Conservation (phyloP, 1,140 invertebrate species). For the Hylyphantes graminicola region DNA sequence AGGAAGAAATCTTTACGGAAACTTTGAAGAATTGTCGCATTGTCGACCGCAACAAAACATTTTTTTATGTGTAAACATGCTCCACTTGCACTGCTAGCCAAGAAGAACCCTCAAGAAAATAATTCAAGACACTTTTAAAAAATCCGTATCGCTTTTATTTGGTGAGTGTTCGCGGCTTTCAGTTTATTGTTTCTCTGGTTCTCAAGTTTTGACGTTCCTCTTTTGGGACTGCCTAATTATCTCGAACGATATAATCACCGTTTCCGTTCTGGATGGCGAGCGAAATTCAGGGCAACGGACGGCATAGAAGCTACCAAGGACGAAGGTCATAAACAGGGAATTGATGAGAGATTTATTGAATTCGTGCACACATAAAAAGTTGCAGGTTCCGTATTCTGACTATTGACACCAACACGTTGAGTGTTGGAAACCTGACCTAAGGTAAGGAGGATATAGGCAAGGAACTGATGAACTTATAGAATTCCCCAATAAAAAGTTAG, state of each 20-base stretch:
- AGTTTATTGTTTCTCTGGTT: constrained; percentile 17
- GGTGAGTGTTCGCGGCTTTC: constrained; percentile 6
- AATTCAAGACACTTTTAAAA: constrained; percentile 41
- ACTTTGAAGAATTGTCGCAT: no score
- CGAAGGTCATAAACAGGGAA: background rate
- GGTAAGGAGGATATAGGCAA: background rate
- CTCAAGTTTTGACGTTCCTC: constrained; percentile 13
- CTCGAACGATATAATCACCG: constrained; percentile 49
- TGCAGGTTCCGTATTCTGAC: constrained; percentile 6
- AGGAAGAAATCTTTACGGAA: no score
- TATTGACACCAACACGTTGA: background rate
- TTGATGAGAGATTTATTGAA: no score
- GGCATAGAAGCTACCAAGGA: constrained; percentile 46
- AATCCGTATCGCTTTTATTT: constrained; percentile 37
- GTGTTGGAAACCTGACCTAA: background rate
- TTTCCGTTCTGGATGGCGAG: constrained; percentile 48
- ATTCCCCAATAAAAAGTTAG: background rate
- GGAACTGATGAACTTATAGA: background rate
- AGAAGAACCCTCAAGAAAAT: constrained; percentile 28
- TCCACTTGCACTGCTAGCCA: constrained; percentile 24
- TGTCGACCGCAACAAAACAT: no score
- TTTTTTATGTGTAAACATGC: background rate
- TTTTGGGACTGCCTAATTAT: constrained; percentile 46
- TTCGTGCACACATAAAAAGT: constrained; percentile 17
- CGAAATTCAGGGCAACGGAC: constrained; percentile 39